Evolutionary conservation across 2,113 vertebrate genomes (phyloP), one percentile per base, ranked within the genome.

Genomic region (Fukomys damarensis): DNA sequence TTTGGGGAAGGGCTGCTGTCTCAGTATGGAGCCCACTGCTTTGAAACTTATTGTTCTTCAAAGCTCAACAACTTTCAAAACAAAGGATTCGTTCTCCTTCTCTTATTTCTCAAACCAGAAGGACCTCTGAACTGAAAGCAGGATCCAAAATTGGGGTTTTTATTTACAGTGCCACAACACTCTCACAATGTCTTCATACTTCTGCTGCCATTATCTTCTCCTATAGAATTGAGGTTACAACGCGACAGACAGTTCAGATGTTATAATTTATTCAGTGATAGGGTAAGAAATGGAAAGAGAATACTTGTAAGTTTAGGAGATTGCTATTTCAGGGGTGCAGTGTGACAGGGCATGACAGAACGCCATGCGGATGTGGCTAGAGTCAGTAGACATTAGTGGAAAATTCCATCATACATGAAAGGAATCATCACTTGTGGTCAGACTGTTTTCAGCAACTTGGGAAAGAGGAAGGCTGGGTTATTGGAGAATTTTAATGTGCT

Each of bases 361-460:
- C 14, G 61, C 68, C 65, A 82, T 1, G 81, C 93, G 92, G 74
- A 89, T 38, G 58, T 86, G 74, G 72, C 93, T 74, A 24, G 30
- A 92, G 83, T 76, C 54, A 95, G 68, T 66, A 83, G 81, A 89
- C 65, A 16, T 89, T n/a, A 58, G 65, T 88, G 85, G 88, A 90
- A 95, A 95, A 91, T 91, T 89, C 90, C 77, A 93, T 92, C 80
- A 20, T 10, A 82, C 38, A 14, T 74, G 72, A 87, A 83, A 84
- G 95, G 46, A 88, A 58, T 94, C 85, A 58, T 49, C 80, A 49
- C 85, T 83, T 6, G 2, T 70, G 85, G 72, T 66, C 91, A 81
- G 66, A 49, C 22, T 88, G 81, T 81, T 94, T 86, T 86, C 59
- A 83, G 86, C 68, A 86, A 84, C 83, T 52, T 79, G 93, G 66